Conservation (phyloP, 2,888 invertebrate species). For the Lydus trimaculatus region DNA sequence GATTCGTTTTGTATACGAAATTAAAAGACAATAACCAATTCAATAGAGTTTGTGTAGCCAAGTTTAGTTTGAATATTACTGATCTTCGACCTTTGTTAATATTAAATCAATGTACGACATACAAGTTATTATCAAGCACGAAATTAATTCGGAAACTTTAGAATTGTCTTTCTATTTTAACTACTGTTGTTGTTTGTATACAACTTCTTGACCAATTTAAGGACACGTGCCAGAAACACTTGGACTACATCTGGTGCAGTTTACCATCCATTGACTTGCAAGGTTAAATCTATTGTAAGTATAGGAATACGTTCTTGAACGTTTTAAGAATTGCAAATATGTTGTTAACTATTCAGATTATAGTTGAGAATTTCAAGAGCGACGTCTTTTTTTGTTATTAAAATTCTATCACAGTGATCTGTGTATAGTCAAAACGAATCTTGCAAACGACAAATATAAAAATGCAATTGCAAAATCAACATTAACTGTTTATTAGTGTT, state of each 20-base stretch:
- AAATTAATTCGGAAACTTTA: neutral
- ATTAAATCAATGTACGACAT: neutral
- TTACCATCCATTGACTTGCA: conserved; percentile 2
- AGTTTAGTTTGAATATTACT: neutral
- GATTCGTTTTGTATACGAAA: neutral
- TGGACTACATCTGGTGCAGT: conserved; percentile 5
- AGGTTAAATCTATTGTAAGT: neutral
- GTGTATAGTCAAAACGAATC: neutral
- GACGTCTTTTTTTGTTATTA: neutral
- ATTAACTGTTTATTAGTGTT: neutral
- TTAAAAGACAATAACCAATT: neutral
- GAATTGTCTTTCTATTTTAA: neutral
- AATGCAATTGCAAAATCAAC: neutral
- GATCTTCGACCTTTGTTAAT: neutral
- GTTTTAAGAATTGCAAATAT: neutral
- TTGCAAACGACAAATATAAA: neutral
- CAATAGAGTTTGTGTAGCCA: neutral
- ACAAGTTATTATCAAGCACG: neutral
- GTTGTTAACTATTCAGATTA: neutral
- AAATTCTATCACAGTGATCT: neutral
- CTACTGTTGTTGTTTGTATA: neutral
- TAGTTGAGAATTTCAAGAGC: neutral
- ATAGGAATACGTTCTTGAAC: neutral
- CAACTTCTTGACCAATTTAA: neutral
- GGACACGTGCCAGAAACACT: conserved; percentile 7